phyloP scores from a whole-genome alignment of 2,888 invertebrate genomes.

The Tipula helvola region DNA sequence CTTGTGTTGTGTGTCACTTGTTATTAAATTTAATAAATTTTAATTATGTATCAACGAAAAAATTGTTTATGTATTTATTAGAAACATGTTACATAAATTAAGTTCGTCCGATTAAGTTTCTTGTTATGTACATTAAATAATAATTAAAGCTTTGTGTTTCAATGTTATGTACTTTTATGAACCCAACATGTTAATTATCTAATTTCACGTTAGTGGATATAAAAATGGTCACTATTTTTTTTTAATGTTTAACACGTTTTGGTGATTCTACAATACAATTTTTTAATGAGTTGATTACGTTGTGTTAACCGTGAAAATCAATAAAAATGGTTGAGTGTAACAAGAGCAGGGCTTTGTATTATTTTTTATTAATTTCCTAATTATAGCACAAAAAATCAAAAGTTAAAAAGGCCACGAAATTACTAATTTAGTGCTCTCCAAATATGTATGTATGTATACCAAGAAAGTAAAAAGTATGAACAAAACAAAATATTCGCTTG shows the following conservation, averaged over 20 bases:
- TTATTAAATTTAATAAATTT: background rate
- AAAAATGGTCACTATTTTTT: background rate
- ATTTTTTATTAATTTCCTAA: too few species aligned
- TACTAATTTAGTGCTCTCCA: too few species aligned
- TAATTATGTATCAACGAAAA: background rate
- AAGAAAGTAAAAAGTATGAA: too few species aligned
- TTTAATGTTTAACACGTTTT: background rate
- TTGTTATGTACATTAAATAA: background rate
- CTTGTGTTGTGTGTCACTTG: background rate
- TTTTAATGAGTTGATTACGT: background rate
- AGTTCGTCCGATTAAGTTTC: background rate
- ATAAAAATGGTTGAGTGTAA: background rate
- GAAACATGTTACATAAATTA: background rate
- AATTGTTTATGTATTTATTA: background rate
- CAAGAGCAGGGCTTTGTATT: too few species aligned
- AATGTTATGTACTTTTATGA: background rate
- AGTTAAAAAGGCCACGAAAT: too few species aligned
- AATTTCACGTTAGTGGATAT: background rate
- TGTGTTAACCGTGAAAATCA: background rate
- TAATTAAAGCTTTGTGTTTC: background rate
- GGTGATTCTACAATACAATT: background rate
- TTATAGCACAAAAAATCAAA: too few species aligned
- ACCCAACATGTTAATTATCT: background rate
- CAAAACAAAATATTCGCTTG: too few species aligned
- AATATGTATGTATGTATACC: too few species aligned